Conservation (phyloP, 2,888 invertebrate genomes). For the Tipula lateralis region DNA sequence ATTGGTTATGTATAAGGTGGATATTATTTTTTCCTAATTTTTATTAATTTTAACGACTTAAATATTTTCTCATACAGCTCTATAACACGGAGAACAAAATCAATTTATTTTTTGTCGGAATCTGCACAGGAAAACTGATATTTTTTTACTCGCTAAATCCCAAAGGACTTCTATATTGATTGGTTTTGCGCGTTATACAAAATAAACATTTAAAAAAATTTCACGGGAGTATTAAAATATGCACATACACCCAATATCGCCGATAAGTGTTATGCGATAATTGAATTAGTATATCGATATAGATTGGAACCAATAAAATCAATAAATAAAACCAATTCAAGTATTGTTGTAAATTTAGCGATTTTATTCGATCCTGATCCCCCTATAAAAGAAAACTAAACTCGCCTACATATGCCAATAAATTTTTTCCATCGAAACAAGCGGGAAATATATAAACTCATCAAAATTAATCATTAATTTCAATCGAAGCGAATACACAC, state of each 20-base stretch:
- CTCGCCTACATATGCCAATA: not conserved
- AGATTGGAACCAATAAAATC: not conserved
- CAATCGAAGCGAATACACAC: not conserved
- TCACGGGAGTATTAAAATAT: conserved; percentile 1
- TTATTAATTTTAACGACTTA: not conserved
- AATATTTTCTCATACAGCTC: not conserved
- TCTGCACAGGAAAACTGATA: not conserved
- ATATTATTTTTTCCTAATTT: not conserved
- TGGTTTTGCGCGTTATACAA: not conserved
- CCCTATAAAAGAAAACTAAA: not conserved
- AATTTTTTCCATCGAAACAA: not conserved
- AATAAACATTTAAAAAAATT: not conserved
- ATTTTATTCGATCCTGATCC: not conserved
- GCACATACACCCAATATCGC: not conserved
- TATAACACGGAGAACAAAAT: not conserved
- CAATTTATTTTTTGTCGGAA: not conserved
- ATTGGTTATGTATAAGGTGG: not conserved
- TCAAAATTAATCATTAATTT: conserved; percentile 24
- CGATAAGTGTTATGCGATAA: not conserved
- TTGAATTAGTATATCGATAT: conserved; percentile 11
- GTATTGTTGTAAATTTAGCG: not conserved
- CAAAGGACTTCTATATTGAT: not conserved
- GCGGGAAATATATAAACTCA: not conserved
- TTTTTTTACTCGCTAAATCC: not conserved
- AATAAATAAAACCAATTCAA: not conserved